Percentiles rank a stretch among this genome's conserved stretches.
Conservation (phyloP, 2,797 vertebrate genomes). For the Rhadinocentrus ornatus region DNA sequence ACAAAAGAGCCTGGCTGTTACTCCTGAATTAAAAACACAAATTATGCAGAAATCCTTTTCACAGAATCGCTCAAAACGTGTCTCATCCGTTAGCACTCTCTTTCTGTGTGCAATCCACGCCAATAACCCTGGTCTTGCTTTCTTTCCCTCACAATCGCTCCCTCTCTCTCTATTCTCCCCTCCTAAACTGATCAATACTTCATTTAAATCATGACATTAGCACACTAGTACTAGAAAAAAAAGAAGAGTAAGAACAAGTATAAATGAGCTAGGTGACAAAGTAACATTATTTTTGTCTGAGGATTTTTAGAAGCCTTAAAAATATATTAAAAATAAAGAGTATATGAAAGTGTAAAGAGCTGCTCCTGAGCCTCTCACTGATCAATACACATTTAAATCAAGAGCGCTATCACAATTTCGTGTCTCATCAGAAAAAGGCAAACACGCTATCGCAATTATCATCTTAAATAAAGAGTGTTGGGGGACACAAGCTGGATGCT, state of each 20-base stretch:
- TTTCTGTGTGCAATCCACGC: conserved; percentile 87
- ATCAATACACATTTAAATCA: conserved; percentile 88
- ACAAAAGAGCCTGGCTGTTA: conserved; percentile 59
- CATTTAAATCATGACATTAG: conserved; percentile 93
- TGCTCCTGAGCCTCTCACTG: conserved; percentile 70
- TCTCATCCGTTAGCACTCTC: conserved; percentile 83
- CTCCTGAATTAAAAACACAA: conserved; percentile 74
- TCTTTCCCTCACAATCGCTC: conserved; percentile 88
- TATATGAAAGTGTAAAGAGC: conserved; percentile 69
- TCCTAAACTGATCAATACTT: conserved; percentile 92
- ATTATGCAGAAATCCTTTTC: conserved; percentile 78
- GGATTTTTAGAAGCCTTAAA: conserved; percentile 51
- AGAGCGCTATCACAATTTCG: conserved; percentile 71
- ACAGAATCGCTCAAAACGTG: conserved; percentile 76
- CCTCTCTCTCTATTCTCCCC: conserved; percentile 89
- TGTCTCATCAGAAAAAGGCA: conserved; percentile 78
- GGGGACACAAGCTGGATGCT: conserved; percentile 66
- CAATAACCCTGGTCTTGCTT: conserved; percentile 88
- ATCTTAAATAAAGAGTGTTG: conserved; percentile 72
- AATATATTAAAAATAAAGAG: conserved; percentile 68
- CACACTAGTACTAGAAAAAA: conserved; percentile 81
- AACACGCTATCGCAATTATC: conserved; percentile 78
- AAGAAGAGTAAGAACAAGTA: conserved; percentile 63
- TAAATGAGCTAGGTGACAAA: conserved; percentile 55
- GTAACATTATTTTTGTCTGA: conserved; percentile 38